These are phyloP conservation scores for Melanocharis versteri DNA, from an alignment of 2,113 vertebrate genomes.

Conservation along the genomic window DNA sequence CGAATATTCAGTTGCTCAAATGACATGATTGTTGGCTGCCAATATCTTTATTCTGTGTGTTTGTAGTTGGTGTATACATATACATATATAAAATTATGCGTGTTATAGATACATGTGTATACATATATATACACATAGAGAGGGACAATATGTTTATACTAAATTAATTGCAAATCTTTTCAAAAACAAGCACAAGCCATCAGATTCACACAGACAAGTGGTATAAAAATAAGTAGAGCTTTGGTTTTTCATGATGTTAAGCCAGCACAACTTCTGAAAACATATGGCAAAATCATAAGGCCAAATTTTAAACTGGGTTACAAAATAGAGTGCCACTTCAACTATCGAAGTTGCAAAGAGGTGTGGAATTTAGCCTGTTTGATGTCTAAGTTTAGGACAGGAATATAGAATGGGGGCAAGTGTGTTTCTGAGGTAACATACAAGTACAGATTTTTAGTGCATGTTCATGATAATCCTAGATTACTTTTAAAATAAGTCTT, in stretches of 20 bases:
- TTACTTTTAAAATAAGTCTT: background rate
- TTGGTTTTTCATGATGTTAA: background rate
- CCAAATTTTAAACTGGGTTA: background rate
- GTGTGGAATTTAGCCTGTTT: background rate
- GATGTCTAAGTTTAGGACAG: background rate
- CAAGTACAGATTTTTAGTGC: background rate
- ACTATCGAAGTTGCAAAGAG: background rate
- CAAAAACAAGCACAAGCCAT: background rate
- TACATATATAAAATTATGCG: background rate
- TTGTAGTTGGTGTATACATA: background rate
- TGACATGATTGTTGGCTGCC: background rate
- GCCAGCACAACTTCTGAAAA: background rate
- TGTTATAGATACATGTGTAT: background rate
- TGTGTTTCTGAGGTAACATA: background rate
- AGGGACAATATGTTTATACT: background rate
- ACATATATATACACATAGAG: fast-evolving
- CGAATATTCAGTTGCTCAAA: background rate
- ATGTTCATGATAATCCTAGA: background rate
- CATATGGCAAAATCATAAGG: background rate
- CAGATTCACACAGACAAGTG: background rate
- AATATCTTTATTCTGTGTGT: background rate
- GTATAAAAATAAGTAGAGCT: background rate
- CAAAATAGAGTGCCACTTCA: background rate
- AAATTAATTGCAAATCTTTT: background rate
- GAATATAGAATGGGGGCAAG: background rate